Evolutionary conservation across 2,888 invertebrate species (phyloP).

Genomic region (Oligia fasciuncula): DNA sequence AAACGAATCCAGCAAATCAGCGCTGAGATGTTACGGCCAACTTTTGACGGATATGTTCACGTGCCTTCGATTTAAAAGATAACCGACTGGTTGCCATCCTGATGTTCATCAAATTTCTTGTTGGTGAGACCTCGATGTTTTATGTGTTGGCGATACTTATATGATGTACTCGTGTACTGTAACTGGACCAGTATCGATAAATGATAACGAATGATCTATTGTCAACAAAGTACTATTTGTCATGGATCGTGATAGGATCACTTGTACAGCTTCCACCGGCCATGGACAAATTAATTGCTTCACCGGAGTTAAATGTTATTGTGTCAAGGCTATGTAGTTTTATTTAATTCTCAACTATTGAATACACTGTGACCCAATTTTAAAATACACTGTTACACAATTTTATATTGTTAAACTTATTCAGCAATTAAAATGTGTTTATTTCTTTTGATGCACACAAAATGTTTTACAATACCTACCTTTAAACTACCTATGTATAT

Average conservation of each 20-base stretch:
- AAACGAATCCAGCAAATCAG: too few relatives aligned
- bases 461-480: neutral
- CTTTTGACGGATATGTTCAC: too few relatives aligned
- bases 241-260: slow-evolving; percentile 80
- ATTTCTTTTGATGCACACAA: slow-evolving; percentile 5
- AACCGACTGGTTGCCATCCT: too few relatives aligned
- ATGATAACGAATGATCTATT: slow-evolving; percentile 58
- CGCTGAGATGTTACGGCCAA: too few relatives aligned
- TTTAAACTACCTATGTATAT: too few relatives aligned
- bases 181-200: slow-evolving; percentile 45
- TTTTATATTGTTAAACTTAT: slow-evolving; percentile 53
- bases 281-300: slow-evolving; percentile 82
- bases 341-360: slow-evolving; percentile 75
- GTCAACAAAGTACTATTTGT: slow-evolving; percentile 71
- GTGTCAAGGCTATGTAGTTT: slow-evolving; percentile 84
- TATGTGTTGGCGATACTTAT: slow-evolving; percentile 34
- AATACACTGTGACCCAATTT: slow-evolving; percentile 55
- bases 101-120: slow-evolving; percentile 27
- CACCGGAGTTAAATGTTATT: slow-evolving; percentile 85
- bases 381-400: slow-evolving; percentile 17
- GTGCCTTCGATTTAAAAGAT: too few relatives aligned
- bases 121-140: slow-evolving; percentile 40
- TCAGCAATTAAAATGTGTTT: neutral
- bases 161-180: slow-evolving; percentile 22
- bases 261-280: slow-evolving; percentile 76